Evolutionary conservation across 2,113 vertebrate species (phyloP).

Genomic region (Phoenicopterus ruber): DNA sequence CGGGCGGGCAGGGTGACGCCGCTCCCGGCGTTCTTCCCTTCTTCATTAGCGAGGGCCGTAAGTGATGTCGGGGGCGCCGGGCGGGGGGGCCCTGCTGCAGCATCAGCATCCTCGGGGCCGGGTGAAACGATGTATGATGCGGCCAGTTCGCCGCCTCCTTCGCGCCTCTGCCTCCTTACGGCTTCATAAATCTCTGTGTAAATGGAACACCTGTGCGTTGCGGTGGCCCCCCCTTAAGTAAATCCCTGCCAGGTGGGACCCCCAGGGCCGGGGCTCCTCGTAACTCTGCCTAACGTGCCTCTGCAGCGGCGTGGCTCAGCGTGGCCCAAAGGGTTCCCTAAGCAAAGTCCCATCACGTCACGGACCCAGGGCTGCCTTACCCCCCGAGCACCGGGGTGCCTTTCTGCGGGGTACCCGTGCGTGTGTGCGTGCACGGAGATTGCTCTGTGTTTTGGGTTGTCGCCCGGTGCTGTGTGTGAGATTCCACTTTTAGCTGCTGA

Average conservation of each 20-base stretch:
- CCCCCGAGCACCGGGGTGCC: rapidly evolving
- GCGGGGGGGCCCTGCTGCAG: background rate
- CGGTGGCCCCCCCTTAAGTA: no score
- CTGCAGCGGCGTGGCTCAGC: no score
- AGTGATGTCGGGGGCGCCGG: background rate
- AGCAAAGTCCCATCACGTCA: rapidly evolving
- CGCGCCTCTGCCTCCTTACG: background rate
- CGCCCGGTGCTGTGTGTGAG: background rate
- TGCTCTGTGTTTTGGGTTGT: background rate
- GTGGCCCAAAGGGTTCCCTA: no score
- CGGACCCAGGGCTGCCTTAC: background rate
- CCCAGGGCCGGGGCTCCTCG: background rate
- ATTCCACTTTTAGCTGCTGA: background rate
- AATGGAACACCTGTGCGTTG: rapidly evolving
- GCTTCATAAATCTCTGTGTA: rapidly evolving
- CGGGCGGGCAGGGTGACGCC: background rate
- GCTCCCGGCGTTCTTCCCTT: rapidly evolving
- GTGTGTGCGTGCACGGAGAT: no score
- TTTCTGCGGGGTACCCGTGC: background rate
- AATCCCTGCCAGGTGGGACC: background rate
- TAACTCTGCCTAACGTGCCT: no score
- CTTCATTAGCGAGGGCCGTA: background rate
- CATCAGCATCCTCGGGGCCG: background rate
- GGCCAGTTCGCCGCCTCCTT: background rate
- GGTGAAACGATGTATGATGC: background rate